Evolutionary conservation across 2,888 invertebrate species (phyloP), one percentile per base, ranked within the genome.

Genomic region (Cephus nigrinus): DNA sequence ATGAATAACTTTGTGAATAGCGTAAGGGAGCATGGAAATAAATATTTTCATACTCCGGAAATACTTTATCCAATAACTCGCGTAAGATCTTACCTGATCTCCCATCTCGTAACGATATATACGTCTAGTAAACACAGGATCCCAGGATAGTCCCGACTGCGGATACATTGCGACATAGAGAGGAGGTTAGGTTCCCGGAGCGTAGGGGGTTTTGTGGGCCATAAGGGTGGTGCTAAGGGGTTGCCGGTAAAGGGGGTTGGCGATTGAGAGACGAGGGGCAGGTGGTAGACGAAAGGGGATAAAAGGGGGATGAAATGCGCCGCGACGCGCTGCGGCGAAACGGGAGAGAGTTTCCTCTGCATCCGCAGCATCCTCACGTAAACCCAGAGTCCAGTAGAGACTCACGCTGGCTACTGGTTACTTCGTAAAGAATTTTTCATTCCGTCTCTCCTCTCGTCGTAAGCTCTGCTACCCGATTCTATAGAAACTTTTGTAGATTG

Each of bases 81-180:
- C 1, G 40, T 9, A 23, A 15, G 9, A 23, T 23, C 9, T 55
- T 2, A 55, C 23, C 9, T 23, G 40, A 23, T 55, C 40, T 55
- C 5, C 5, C 40, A 55, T 55, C 40, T 55, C 40, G 5, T 23
- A 55, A 55, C 9, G 9, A 23, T 55, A 55, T 55, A 31, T 31
- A 31, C 1, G 15, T 40, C 40, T 15, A 15, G 40, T 55, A 55
- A 55, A 55, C 40, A 55, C 23, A 55, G 23, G 5, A 9, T 55
- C 71, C 71, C 30, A 71, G 32, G 74, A 30, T 30, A 35, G 32
- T 87, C 86, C 84, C 84, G 86, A 89, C 90, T 90, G 90, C 90
- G 83, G 90, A 90, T 90, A 87, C 90, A 90, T 90, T 91, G 90
- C 90, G 90, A 90, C 90, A 90, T 88, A 83, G 85, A 84, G 81